Evolutionary conservation across 2,113 vertebrate genomes (phyloP), one percentile per base, ranked within the genome.

Genomic region (Danionella cerebrum): DNA sequence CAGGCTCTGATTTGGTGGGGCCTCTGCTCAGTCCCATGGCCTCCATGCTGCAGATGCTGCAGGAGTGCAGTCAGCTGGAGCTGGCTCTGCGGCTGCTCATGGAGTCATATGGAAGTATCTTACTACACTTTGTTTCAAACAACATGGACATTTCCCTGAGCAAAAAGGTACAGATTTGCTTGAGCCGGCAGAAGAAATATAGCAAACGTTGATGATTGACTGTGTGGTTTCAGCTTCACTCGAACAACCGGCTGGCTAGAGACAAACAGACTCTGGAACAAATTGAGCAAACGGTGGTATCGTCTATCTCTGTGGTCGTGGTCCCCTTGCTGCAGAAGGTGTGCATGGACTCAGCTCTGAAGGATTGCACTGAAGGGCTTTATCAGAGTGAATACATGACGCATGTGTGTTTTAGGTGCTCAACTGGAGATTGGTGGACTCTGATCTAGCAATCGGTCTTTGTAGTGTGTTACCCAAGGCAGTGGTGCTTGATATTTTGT

Each of bases 21-120:
- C 87, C 87, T 0, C 71, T 91, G 16, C 76, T 85, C 41, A 74
- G 41, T 2, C 91, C 91, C 25, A 82, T 94, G 74, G 65, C 65
- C 16, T 82, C 83, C 41, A 83, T 91, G 80, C 78, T 96, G 5
- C 90, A 91, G 80, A 94, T 81, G 83, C 85, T 99, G 16, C 90
- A 90, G 74, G 95, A 99, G 78, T 91, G 90, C 70, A 96, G 92
- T 77, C 96, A 98, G 70, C 88, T 90, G 25, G 89, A 96, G 72
- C 77, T 98, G 75, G 89, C 91, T 14, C 80, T 98, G 8, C 76
- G 84, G 31, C 85, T 95, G 4, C 80, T 91, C 0, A 35, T 91
- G 24, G 83, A 81, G 47, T 89, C 86, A 0, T 92, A 91, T 4
- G 84, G 92, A 14, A 89, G 89, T 76, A 92, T 91, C 50, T 76